Evolutionary conservation across 2,888 invertebrate genomes (phyloP), one percentile per base, ranked within the genome.

Genomic region (Ectemnius lituratus): DNA sequence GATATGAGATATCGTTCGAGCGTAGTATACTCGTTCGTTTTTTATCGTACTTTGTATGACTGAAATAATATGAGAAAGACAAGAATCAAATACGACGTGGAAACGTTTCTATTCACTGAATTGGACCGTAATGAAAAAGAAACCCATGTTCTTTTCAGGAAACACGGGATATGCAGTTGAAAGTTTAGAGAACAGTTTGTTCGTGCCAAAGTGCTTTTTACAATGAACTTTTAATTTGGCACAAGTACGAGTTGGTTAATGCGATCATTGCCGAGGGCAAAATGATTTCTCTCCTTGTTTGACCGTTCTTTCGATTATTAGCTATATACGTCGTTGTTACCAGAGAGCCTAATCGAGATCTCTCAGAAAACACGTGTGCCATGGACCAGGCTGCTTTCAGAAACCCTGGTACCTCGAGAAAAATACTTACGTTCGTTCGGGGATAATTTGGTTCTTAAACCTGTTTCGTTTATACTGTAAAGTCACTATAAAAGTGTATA

Each of bases 381-480:
- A 81, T 83, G 77, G 79, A 79, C 70, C 75, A 75, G 75, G 81
- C 62, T 59, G 65, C 56, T 70, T 73, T 78, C 63, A 56, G 64
- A 67, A 73, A 63, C 11, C 75, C 79, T 83, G 82, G 79, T 80
- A 56, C 69, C 72, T 75, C 59, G 60, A 67, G 66, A 76, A 69
- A 59, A 64, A 63, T 58, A 68, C 45, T 60, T 67, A 74, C 66
- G 70, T 79, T 68, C 69, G 60, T 72, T 16, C 59, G 67, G 23
- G 23, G 72, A 28, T 73, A 62, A 74, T 78, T 70, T 20, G 71
- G 70, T 73, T 80, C 72, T 66, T 72, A 64, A 72, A 73, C 65
- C 79, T 79, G 68, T 85, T 87, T 85, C 76, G 76, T 88, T 87
- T 85, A 84, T 84, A 86, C 76, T 88, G 86, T 88, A 86, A 86